A percentile compares a stretch with the other conserved stretches of the same genome.
These are phyloP conservation scores for Styela plicata DNA, from an alignment of 23 tunicate genomes.

Conservation along the genomic window DNA sequence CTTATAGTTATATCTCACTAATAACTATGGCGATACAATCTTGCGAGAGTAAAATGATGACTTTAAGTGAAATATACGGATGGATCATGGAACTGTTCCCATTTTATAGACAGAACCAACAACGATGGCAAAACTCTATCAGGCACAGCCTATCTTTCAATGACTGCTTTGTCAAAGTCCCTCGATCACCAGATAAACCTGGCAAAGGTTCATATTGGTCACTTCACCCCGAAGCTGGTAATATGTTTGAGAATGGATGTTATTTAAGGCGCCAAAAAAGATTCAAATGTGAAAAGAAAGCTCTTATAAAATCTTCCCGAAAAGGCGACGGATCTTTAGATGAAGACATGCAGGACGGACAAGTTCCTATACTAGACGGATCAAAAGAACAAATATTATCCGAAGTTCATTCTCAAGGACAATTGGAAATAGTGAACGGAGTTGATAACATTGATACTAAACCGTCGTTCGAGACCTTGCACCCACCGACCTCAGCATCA, in stretches of 20 bases:
- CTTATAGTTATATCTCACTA: constrained; percentile 86
- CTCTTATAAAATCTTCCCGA: constrained; percentile 53
- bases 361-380: constrained; percentile 20
- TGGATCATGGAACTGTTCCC: constrained; percentile 99
- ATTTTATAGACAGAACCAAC: constrained; percentile 93
- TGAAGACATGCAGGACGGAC: constrained; percentile 12
- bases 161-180: constrained; percentile 97
- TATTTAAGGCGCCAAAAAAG: constrained; percentile 92
- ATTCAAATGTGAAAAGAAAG: constrained; percentile 86
- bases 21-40: constrained; percentile 95
- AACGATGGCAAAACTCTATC: constrained; percentile 98
- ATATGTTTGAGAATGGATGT: constrained; percentile 99
- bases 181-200: constrained; percentile 93
- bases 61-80: constrained; percentile 94
- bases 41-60: constrained; percentile 87
- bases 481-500: constrained; percentile 13
- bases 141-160: constrained; percentile 97
- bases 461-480: constrained; percentile 41
- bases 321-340: constrained; percentile 24
- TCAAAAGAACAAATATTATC: constrained; percentile 9
- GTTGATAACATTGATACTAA: constrained; percentile 43
- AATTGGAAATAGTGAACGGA: constrained; percentile 9
- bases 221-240: constrained; percentile 97
- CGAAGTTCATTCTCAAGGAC: constrained; percentile 13
- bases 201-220: constrained; percentile 99